Base-by-base conservation (phyloP, 2,797 vertebrate genomes). In the Cossypha heuglini region DNA sequence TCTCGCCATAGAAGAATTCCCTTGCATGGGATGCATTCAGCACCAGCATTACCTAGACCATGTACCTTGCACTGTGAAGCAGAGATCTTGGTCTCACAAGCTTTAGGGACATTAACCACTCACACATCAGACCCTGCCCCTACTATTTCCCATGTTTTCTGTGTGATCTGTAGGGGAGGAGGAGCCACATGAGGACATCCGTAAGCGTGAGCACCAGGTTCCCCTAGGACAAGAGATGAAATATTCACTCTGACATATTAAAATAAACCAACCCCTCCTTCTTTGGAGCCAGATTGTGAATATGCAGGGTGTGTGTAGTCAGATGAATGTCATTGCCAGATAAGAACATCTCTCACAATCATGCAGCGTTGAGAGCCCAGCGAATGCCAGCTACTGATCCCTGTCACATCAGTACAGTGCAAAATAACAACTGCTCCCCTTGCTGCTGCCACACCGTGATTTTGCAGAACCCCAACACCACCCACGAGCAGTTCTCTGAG, bases 231-330 rank as follows among this genome's bases (percentile, higher is more conserved):
- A 77, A 84, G 58, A 88, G 55, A 92, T 55, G 12, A 94, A 90
- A 94, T 67, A 88, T 69, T 88, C 51, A 22, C 69, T 68, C 29
- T 69, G 94, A 84, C 95, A 86, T 95, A 81, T 54, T 81, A 94
- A 96, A 96, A 96, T 88, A 97, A 97, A 95, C 82, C 76, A 88
- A 90, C 26, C 13, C 37, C 76, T 91, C 88, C 71, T 86, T 88
- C 88, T 79, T 55, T 61, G 31, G 62, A 90, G 83, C 40, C 48
- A 93, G 86, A 69, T 84, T 86, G 79, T 79, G 90, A 92, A 88
- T 45, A 59, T 26, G 71, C 26, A 81, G 82, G 93, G 86, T 78
- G 77, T 95, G 87, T 79, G 63, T 75, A 95, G 81, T 87, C 81
- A 86, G 86, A 95, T 84, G 80, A 86, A 59, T 94, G 86, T 66